Evolutionary conservation across 2,888 invertebrate genomes (phyloP), one percentile per base, ranked within the genome.

Genomic region (Scrobipalpa costella): DNA sequence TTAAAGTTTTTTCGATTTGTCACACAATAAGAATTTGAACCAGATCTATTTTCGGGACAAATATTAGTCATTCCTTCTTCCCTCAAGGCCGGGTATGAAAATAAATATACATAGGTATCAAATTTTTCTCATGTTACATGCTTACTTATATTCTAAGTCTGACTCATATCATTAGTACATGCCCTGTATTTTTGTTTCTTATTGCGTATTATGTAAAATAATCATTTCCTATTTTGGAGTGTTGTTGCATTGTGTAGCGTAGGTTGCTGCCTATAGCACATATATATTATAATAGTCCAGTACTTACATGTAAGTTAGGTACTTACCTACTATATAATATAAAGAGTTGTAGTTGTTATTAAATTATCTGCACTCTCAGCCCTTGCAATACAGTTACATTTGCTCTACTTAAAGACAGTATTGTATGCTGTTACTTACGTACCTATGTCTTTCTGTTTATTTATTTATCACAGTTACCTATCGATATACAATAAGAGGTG

Each of bases 1-100:
- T 2, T 3, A 44, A 44, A 15, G n/a, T 44, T 44, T n/a, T n/a
- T 44, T n/a, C 44, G 15, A 3, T 44, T 44, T 15, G n/a, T 44
- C 15, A 44, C n/a, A 44, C 13, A 40, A 40, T 44, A 15, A 5
- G 2, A 15, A 76, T 65, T 70, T 66, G 61, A 69, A 71, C 71
- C 69, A 71, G 67, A 72, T 80, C 86, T 88, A 87, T 87, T 85
- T 84, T 75, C 76, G 76, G 71, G 65, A n/a, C 44, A 44, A 68
- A 69, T 77, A 78, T 78, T 82, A 84, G 76, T 86, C 84, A 84
- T 73, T 64, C 44, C 44, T 44, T 9, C 44, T 44, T 9, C 69
- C 71, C 73, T 81, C 88, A 88, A 88, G 88, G 88, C 82, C 84
- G 72, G 66, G 33, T 38, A 58, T 58, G 40, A 71, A 71, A 71